Evolutionary conservation across 2,113 vertebrate genomes (phyloP).

Genomic region (Dipodomys ordii): DNA sequence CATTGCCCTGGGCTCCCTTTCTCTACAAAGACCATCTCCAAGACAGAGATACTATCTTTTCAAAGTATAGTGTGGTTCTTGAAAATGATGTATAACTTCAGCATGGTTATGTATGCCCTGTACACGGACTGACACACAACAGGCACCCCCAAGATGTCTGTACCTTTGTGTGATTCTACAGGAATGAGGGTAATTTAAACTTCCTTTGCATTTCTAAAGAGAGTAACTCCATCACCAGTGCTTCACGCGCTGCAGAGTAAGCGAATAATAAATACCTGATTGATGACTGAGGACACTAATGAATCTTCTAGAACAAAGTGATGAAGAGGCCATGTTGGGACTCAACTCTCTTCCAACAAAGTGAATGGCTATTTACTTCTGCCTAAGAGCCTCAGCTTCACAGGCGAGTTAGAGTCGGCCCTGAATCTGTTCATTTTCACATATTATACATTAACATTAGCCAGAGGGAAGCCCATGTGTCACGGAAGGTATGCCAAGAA

Average conservation of each 20-base stretch:
- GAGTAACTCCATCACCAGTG: neutral
- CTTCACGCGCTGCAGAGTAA: neutral
- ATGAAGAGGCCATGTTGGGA: neutral
- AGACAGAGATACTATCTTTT: neutral
- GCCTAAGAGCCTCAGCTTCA: neutral
- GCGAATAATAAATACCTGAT: neutral
- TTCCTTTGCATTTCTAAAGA: neutral
- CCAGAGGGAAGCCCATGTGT: neutral
- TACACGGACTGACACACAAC: neutral
- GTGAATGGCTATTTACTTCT: neutral
- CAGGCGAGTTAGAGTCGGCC: neutral
- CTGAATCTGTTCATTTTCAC: neutral
- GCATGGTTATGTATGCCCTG: neutral
- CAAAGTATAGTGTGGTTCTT: neutral
- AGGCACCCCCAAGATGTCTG: neutral
- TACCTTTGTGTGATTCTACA: neutral
- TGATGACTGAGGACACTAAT: neutral
- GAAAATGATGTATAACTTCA: neutral
- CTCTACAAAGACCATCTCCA: neutral
- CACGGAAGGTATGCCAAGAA: neutral
- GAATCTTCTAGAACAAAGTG: neutral
- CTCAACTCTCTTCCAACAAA: neutral
- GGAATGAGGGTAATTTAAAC: neutral
- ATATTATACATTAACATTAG: neutral
- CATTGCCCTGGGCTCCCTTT: neutral